Conservation (phyloP, 2,797 vertebrate genomes). For the Acrossocheilus fasciatus region DNA sequence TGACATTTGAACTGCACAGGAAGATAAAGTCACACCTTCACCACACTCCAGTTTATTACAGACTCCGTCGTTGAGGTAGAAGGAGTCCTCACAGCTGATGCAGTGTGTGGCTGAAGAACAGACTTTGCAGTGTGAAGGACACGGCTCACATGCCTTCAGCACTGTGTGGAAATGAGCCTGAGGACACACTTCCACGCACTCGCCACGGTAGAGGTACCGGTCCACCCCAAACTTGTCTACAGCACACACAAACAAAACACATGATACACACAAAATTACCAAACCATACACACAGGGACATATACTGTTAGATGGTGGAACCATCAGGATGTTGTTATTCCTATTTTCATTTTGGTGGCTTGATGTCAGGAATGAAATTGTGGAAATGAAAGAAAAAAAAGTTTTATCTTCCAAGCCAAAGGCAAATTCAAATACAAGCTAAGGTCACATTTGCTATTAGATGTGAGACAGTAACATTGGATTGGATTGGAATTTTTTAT, state of each 20-base stretch:
- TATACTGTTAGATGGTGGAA: background rate
- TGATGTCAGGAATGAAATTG: background rate
- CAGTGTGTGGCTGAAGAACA: slow-evolving; percentile 80
- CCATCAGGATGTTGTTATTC: background rate
- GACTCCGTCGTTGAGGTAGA: slow-evolving; percentile 74
- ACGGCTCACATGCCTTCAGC: slow-evolving; percentile 78
- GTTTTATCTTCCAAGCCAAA: background rate
- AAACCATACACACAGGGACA: background rate
- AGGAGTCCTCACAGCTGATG: slow-evolving; percentile 81
- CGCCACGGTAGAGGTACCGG: slow-evolving; percentile 79
- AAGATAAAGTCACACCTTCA: slow-evolving; percentile 79
- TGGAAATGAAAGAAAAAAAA: background rate
- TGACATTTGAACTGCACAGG: background rate
- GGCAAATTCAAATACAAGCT: background rate
- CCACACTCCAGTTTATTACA: slow-evolving; percentile 83
- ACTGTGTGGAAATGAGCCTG: slow-evolving; percentile 78
- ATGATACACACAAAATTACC: background rate
- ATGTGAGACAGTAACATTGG: background rate
- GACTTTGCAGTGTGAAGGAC: slow-evolving; percentile 81
- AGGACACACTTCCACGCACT: slow-evolving; percentile 86
- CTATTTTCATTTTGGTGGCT: background rate
- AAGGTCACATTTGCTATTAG: background rate
- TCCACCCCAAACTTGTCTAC: slow-evolving; percentile 83
- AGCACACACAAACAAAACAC: background rate
- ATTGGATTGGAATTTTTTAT: background rate